Percentiles rank a stretch among this genome's conserved stretches.
phyloP scores from a whole-genome alignment of 2,113 vertebrate genomes.

The Oriolus oriolus region DNA sequence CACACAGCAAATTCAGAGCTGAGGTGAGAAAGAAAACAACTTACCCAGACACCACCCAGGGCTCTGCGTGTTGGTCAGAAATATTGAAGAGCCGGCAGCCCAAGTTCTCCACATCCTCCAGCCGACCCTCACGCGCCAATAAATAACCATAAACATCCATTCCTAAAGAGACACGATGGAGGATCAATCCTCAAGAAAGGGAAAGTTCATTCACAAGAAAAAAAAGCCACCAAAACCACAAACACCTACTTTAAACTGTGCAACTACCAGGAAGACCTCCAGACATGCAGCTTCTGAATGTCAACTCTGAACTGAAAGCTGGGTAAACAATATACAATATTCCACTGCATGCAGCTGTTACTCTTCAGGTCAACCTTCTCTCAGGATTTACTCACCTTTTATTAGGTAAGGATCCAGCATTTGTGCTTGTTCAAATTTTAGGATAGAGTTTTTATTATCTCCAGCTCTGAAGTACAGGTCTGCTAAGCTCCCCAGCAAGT shows the following conservation, averaged over 20 bases:
- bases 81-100: constrained; percentile 97
- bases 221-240: background rate
- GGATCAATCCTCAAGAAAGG: background rate
- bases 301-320: background rate
- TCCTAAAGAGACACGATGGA: constrained; percentile 59
- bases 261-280: background rate
- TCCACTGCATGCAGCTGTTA: background rate
- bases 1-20: background rate
- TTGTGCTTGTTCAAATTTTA: constrained; percentile 97
- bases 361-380: background rate
- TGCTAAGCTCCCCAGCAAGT: constrained; percentile 92
- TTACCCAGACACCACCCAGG: constrained; percentile 98
- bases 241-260: background rate
- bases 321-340: background rate
- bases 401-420: constrained; percentile 97
- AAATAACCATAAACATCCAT: constrained; percentile 98
- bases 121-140: constrained; percentile 90
- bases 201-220: background rate
- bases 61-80: constrained; percentile 96
- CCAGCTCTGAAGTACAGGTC: constrained; percentile 96
- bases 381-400: constrained; percentile 79
- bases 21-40: background rate
- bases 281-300: background rate
- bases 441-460: constrained; percentile 94
- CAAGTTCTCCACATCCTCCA: constrained; percentile 97